These are phyloP conservation scores for Typhlichthys eigenmanni DNA, from an alignment of 2,797 vertebrate species.

Conservation along the genomic window DNA sequence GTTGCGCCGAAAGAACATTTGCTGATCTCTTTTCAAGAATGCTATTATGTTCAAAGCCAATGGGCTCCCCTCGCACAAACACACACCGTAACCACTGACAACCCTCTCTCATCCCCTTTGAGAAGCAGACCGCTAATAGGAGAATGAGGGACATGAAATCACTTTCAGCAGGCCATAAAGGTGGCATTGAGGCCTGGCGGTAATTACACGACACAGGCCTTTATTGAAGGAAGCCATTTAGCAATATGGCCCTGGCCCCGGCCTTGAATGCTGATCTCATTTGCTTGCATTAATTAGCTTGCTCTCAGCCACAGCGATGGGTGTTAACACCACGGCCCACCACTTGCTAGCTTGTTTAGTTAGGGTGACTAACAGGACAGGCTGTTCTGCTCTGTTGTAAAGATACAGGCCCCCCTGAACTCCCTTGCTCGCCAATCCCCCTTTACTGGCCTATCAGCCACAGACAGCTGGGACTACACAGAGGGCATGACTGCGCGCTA, in stretches of 20 bases:
- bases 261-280: conserved; percentile 94
- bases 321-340: conserved; percentile 61
- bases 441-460: conserved; percentile 53
- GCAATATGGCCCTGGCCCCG: conserved; percentile 82
- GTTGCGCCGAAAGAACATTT: conserved; percentile 22
- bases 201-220: conserved; percentile 67
- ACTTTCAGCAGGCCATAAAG: conserved; percentile 89
- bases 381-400: conserved; percentile 64
- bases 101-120: conserved; percentile 55
- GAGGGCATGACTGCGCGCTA: conserved; percentile 66
- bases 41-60: conserved; percentile 52
- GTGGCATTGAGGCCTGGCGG: conserved; percentile 81
- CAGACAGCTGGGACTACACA: conserved; percentile 74
- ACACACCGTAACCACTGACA: conserved; percentile 55
- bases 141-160: conserved; percentile 86
- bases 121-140: conserved; percentile 54
- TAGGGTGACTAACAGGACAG: conserved; percentile 63
- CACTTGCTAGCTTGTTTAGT: conserved; percentile 58
- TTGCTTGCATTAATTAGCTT: conserved; percentile 94
- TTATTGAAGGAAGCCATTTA: conserved; percentile 88
- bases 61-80: conserved; percentile 50
- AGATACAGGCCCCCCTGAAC: conserved; percentile 61
- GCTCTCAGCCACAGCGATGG: conserved; percentile 70
- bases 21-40: conserved; percentile 30
- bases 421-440: conserved; percentile 45